Evolutionary conservation across 2,888 invertebrate genomes (phyloP), one percentile per base, ranked within the genome.

Genomic region (Liposcelis brunnea): DNA sequence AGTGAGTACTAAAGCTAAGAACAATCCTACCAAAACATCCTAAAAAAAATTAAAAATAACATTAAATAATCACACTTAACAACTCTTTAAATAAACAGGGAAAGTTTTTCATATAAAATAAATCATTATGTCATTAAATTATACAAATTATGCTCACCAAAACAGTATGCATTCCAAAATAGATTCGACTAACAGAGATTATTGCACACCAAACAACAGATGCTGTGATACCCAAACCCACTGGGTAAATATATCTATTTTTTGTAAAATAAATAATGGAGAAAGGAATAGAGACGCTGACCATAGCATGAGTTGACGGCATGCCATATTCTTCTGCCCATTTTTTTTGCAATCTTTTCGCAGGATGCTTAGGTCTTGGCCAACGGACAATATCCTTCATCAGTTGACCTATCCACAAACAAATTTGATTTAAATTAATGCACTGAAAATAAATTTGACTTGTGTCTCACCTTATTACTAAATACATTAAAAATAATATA

Each of bases 251-350:
- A 61, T 89, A 90, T 62, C 86, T 68, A 56, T 80, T 73, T 62
- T 78, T 72, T 2, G 87, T 86, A 56, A 81, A 85, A 47, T 85
- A 64, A 45, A 90, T 63, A 44, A 89, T 74, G 1, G 86, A 80
- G 61, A 87, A 85, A 33, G 91, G 91, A 55, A 91, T 82, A 1
- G 84, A 81, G 12, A 86, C 74, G 1, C 82, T 86, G 33, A 87
- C 83, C 84, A 90, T 87, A 6, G 90, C 89, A 63, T 91, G 91
- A 1, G 91, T 91, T 11, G 90, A 91, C 2, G 93, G 91, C 86
- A 93, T 89, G 11, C 91, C 91, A 66, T 89, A 91, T 59, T 93
- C 93, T 53, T 84, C 65, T 2, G 82, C 79, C 84, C 90, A 93
- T 65, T 89, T 85, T 38, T 74, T 73, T 60, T 91, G 90, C 36